Conservation (phyloP, 2,113 vertebrate genomes). For the Callionymus lyra region DNA sequence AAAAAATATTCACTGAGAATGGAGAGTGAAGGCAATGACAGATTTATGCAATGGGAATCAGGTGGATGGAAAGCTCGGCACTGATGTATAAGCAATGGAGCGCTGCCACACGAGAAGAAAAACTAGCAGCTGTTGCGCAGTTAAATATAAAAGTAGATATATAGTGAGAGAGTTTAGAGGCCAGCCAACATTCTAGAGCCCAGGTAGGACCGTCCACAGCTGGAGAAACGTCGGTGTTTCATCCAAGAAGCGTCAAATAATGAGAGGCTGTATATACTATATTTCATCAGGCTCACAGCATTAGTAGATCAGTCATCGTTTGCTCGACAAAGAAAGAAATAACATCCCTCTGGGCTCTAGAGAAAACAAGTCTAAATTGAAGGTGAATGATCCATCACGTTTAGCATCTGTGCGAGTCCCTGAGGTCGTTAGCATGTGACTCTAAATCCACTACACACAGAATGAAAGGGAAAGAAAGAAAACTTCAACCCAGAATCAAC, state of each 20-base stretch:
- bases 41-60: conserved; percentile 1
- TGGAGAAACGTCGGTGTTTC: not conserved
- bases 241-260: not conserved
- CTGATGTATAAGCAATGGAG: conserved; percentile 27
- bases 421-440: not conserved
- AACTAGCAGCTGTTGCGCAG: conserved; percentile 41
- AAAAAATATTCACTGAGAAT: not conserved
- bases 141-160: conserved; percentile 24
- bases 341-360: conserved; percentile 12
- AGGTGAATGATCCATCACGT: conserved; percentile 23
- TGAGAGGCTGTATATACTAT: not conserved
- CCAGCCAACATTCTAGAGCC: conserved; percentile 10
- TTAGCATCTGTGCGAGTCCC: conserved; percentile 35
- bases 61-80: conserved; percentile 21
- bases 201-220: conserved; percentile 4
- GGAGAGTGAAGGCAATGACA: not conserved
- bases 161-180: conserved; percentile 26
- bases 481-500: too few species aligned
- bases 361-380: conserved; percentile 19
- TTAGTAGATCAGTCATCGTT: conserved; percentile 9
- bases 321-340: conserved; percentile 14
- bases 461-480: too few species aligned
- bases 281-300: too few species aligned
- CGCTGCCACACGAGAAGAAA: conserved; percentile 16
- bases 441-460: conserved; percentile 7